Conservation (phyloP, 2,113 vertebrate species). For the Rallus limicola region DNA sequence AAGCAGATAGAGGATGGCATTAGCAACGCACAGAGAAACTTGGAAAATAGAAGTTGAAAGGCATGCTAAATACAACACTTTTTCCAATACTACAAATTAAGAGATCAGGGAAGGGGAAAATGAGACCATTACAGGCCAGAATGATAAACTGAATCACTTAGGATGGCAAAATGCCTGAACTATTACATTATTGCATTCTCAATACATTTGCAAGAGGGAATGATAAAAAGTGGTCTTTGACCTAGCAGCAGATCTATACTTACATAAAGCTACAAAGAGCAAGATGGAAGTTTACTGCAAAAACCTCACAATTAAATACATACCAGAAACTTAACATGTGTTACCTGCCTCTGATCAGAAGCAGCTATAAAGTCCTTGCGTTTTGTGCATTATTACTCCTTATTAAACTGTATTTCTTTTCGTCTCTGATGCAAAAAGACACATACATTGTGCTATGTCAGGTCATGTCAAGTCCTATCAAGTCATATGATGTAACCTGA, state of each 20-base stretch:
- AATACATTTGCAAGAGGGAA: neutral
- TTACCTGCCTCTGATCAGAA: neutral
- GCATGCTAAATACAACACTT: neutral
- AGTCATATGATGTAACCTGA: neutral
- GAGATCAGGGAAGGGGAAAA: conserved; percentile 40
- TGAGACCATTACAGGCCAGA: conserved; percentile 1
- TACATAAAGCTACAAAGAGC: neutral
- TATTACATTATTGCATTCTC: conserved; percentile 9
- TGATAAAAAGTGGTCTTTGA: neutral
- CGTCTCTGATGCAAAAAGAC: conserved; percentile 58
- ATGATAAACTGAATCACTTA: conserved; percentile 40
- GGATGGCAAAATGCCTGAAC: conserved; percentile 4
- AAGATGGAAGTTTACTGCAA: neutral
- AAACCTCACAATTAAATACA: neutral
- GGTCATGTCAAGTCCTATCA: conserved; percentile 59
- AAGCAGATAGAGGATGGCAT: conserved; percentile 13
- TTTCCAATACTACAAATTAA: conserved; percentile 33
- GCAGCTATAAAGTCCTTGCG: neutral
- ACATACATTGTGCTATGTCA: conserved; percentile 51
- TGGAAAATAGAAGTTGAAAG: conserved; percentile 32
- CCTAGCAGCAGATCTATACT: neutral
- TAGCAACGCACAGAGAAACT: conserved; percentile 35
- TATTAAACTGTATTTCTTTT: neutral
- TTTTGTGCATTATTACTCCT: conserved; percentile 9
- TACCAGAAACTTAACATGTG: neutral